Base-by-base conservation (phyloP, 1,140 invertebrate genomes). In the Nasonia vitripennis region DNA sequence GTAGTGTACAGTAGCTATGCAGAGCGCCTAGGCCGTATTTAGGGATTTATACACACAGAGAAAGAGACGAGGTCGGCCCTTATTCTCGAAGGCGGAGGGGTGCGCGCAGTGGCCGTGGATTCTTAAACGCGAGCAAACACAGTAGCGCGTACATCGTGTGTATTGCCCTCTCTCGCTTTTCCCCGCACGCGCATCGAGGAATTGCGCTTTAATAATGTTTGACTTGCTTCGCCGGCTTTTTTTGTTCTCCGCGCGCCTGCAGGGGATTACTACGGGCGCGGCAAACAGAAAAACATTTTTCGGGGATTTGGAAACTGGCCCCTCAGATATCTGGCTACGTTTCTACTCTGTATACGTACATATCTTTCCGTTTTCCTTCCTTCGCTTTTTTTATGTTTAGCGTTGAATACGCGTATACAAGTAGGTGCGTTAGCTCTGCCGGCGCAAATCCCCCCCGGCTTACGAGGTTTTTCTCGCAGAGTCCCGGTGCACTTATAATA, bases 141-240 rank as follows among this genome's bases (percentile, higher is more conserved):
- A 82, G 45, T 62, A 62, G 55, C 55, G 41, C 41, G 41, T 62
- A 7, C 5, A 62, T 4, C 27, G 27, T 27, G 27, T 62, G 7
- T 62, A 62, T n/a, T 55, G 11, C 51, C 17, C 12, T 20, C 51
- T 17, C 5, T 55, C 51, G 14, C 48, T 51, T 51, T 51, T 55
- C 80, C 45, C 70, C 68, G 9, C 14, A 27, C 68, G 7, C 14
- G 68, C 68, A 71, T 71, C 74, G 71, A 41, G 23, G 82, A 48
- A 81, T 81, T 45, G 85, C 79, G 62, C 73, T 86, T 71, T 86
- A 86, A 83, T 78, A 82, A 86, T 86, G 85, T 86, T 86, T 86
- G 85, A 81, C 79, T 86, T 83, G 80, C 20, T 75, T 80, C 78
- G 34, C 12, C 34, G 68, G 17, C 51, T 34, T 62, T 48, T 78